A percentile compares a stretch with the other conserved stretches of the same genome.
Conservation (phyloP, 2,113 vertebrate genomes). For the Serinus canaria region DNA sequence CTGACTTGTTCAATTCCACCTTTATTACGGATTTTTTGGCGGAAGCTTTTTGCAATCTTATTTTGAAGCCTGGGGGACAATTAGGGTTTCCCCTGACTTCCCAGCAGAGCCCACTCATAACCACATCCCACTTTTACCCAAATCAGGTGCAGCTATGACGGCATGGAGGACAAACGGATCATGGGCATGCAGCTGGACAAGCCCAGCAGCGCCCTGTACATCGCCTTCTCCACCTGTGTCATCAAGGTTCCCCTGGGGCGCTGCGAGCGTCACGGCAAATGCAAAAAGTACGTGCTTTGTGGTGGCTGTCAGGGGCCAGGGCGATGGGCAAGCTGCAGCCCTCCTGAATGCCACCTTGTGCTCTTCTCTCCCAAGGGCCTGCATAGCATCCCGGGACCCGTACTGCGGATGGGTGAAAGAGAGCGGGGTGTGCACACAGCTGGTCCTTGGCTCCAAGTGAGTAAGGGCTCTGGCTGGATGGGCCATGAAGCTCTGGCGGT, state of each 20-base stretch:
- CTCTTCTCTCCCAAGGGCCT: slow-evolving; percentile 80
- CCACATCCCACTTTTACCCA: neutral
- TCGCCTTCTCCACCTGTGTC: slow-evolving; percentile 93
- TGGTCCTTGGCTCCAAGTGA: slow-evolving; percentile 85
- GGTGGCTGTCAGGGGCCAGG: neutral
- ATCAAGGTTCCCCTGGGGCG: slow-evolving; percentile 91
- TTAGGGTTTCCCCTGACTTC: neutral
- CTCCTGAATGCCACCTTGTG: neutral
- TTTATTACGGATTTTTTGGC: neutral
- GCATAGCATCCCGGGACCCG: slow-evolving; percentile 95
- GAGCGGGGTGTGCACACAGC: slow-evolving; percentile 80
- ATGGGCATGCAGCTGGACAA: slow-evolving; percentile 91
- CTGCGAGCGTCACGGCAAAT: slow-evolving; percentile 88
- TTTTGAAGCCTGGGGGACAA: neutral
- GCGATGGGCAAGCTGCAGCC: neutral
- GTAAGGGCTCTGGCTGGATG: neutral
- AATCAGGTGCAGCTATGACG: slow-evolving; percentile 90
- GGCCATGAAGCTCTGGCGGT: fast-evolving
- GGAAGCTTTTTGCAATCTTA: fast-evolving
- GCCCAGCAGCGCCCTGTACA: slow-evolving; percentile 81
- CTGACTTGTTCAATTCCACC: neutral
- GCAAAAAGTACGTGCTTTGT: slow-evolving; percentile 86
- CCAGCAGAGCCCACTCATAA: neutral
- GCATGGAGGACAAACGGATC: slow-evolving; percentile 92
- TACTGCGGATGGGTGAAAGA: slow-evolving; percentile 96